phyloP scores from a whole-genome alignment of 1,140 invertebrate species.

The Diuraphis noxia region DNA sequence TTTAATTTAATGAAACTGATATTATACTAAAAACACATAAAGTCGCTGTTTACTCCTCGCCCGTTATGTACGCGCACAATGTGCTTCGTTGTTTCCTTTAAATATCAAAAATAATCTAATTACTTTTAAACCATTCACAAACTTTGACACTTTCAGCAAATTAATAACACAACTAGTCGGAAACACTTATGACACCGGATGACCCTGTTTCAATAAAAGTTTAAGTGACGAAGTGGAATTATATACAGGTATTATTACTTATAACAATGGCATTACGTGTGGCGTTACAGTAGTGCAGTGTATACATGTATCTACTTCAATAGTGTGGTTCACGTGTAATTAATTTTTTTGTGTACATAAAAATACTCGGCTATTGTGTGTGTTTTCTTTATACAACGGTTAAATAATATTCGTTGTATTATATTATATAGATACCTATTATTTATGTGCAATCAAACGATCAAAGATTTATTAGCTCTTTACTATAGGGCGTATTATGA shows the following conservation, averaged over 20 bases:
- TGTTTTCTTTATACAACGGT: background rate
- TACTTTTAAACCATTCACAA: background rate
- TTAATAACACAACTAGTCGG: background rate
- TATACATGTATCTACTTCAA: too few species aligned
- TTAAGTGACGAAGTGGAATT: background rate
- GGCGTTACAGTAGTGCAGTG: background rate
- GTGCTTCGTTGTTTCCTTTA: background rate
- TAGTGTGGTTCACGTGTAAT: background rate
- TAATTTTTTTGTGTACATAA: background rate
- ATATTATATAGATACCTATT: background rate
- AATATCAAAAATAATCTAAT: background rate
- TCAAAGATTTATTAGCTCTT: background rate
- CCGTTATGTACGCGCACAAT: background rate
- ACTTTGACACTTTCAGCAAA: slow-evolving; percentile 29
- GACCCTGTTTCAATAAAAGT: slow-evolving; percentile 4
- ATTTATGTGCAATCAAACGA: background rate
- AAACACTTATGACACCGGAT: background rate
- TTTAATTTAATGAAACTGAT: slow-evolving; percentile 24
- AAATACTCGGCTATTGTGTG: background rate
- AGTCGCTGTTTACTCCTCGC: background rate
- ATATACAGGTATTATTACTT: background rate
- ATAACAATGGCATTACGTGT: background rate
- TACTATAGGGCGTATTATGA: background rate
- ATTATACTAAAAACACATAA: background rate
- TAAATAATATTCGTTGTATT: background rate